These are phyloP conservation scores for Anorthoa munda DNA, from an alignment of 2,888 invertebrate species.

Conservation along the genomic window DNA sequence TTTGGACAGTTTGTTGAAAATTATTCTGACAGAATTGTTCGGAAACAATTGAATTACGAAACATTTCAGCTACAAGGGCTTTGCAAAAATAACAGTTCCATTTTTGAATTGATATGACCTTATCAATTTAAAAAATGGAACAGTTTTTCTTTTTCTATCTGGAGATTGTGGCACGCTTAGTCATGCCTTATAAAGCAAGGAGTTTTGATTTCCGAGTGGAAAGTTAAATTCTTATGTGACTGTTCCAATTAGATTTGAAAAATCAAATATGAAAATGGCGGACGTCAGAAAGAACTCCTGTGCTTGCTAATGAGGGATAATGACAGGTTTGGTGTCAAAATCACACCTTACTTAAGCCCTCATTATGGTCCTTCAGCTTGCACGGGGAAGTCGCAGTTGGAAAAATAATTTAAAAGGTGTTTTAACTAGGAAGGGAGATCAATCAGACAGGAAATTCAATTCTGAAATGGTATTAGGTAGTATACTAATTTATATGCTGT, in stretches of 20 bases:
- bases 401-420: not conserved
- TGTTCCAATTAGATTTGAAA: not conserved
- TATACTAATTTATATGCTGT: not conserved
- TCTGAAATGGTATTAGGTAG: not conserved
- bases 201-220: no score
- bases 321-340: conserved; percentile 48
- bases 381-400: not conserved
- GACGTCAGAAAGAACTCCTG: not conserved
- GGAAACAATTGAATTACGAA: conserved; percentile 15
- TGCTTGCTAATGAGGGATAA: conserved; percentile 43
- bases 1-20: conserved; percentile 32
- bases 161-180: not conserved
- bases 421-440: not conserved
- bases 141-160: not conserved
- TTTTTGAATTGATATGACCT: no score
- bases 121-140: not conserved
- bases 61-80: no score
- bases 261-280: conserved; percentile 4
- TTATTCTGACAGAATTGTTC: conserved; percentile 5
- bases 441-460: not conserved
- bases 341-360: conserved; percentile 32
- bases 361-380: conserved; percentile 25
- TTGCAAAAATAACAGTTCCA: no score
- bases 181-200: not conserved
- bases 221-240: not conserved